Evolutionary conservation across 2,888 invertebrate species (phyloP).

Genomic region (Girardia tigrina): DNA sequence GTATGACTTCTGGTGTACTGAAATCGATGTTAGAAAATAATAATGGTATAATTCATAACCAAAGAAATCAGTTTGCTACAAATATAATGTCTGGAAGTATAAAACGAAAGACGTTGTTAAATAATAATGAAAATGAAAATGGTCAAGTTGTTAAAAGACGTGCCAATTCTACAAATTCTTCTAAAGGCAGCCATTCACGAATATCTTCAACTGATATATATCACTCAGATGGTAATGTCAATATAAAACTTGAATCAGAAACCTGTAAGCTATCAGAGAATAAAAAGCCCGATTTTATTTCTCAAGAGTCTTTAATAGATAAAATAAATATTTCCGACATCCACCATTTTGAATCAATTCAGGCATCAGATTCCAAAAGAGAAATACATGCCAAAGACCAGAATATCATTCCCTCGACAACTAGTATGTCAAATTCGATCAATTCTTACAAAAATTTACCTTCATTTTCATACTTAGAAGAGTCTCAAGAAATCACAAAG

Average conservation of each 20-base stretch:
- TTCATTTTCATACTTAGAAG: constrained; percentile 14
- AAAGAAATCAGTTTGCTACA: background rate
- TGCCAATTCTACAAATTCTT: background rate
- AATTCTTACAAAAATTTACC: constrained; percentile 4
- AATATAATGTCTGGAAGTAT: background rate
- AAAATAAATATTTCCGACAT: constrained; percentile 4
- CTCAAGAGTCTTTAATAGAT: constrained; percentile 3
- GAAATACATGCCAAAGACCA: constrained; percentile 19
- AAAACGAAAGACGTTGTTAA: background rate
- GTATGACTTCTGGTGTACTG: constrained; percentile 29
- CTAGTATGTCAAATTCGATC: constrained; percentile 2
- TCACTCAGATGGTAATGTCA: constrained; percentile 3
- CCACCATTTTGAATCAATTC: background rate
- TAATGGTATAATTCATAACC: background rate
- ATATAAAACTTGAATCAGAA: constrained; percentile 10
- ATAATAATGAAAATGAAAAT: constrained; percentile 16
- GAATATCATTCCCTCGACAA: background rate
- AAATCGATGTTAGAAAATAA: constrained; percentile 25
- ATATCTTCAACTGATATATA: background rate
- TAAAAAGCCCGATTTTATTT: background rate
- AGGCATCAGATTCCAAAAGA: background rate
- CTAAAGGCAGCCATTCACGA: constrained; percentile 13
- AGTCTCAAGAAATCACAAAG: constrained; percentile 23
- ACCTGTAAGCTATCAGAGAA: background rate
- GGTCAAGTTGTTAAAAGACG: background rate